Base-by-base conservation (phyloP, 1,140 invertebrate genomes). In the Brachionus rotundiformis region DNA sequence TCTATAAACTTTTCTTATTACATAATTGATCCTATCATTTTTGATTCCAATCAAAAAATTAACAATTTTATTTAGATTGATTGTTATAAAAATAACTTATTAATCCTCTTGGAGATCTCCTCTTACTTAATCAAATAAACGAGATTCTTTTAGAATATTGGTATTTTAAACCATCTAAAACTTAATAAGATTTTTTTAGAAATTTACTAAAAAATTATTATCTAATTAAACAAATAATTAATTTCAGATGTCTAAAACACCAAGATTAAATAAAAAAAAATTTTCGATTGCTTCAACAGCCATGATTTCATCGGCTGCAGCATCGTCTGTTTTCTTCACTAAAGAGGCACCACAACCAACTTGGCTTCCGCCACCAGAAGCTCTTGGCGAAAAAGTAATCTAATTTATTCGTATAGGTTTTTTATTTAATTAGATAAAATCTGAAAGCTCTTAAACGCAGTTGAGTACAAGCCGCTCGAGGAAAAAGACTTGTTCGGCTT, bases 381-480 rank as follows among this genome's bases (percentile, higher is more conserved):
- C 68, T 44, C 36, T 73, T 23, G 68, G 68, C 11, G 68, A 73
- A 73, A 73, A 68, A 68, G 63, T 68, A 33, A 39, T 36, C 16
- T 19, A 33, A 39, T 36, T n/a, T 19, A 31, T 68, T 33, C 16
- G 10, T 16, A 23, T 13, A 23, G 7, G 25, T 27, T 0, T 7
- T 61, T 61, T 3, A 8, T 25, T 61, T 19, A 39, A 27, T 41
- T 41, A 41, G n/a, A 13, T 49, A 25, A 44, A 49, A 2, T 77
- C 2, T 11, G 13, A 13, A 7, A 79, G 76, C 29, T 79, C n/a
- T 49, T 79, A 16, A 29, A 63, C 16, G 44, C 76, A 5, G 76
- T 79, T 16, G 76, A 79, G 31, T 79, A 63, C 29, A 79, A 79
- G 31, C 76, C 76, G 19, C 59, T 79, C 31, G 76, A 79, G 23